Conservation (phyloP, 2,888 invertebrate species). For the Drosophila meridionalis region DNA sequence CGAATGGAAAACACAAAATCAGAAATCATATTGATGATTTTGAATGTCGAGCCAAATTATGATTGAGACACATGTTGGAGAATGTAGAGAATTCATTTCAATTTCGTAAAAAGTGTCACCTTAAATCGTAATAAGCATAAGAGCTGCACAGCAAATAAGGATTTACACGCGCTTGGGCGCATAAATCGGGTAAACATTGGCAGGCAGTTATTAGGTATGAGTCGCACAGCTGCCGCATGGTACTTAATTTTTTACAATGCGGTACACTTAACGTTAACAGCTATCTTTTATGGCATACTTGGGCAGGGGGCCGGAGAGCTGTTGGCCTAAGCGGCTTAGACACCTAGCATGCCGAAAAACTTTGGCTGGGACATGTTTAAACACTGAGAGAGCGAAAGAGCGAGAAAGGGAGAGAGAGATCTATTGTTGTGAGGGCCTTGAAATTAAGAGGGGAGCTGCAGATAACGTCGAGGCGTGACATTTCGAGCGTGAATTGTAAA, state of each 20-base stretch:
- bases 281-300: constrained; percentile 62
- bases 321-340: constrained; percentile 69
- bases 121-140: constrained; percentile 65
- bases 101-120: constrained; percentile 20
- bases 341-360: constrained; percentile 26
- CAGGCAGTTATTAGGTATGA: constrained; percentile 34
- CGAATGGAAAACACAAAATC: background rate
- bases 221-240: constrained; percentile 44
- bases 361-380: constrained; percentile 31
- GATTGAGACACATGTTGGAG: constrained; percentile 9
- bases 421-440: constrained; percentile 17
- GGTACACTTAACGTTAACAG: constrained; percentile 46
- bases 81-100: background rate
- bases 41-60: constrained; percentile 7
- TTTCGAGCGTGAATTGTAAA: constrained; percentile 78
- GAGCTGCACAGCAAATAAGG: constrained; percentile 33
- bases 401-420: constrained; percentile 10
- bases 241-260: constrained; percentile 65
- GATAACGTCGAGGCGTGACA: constrained; percentile 56
- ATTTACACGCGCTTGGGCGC: constrained; percentile 43
- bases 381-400: background rate
- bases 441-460: constrained; percentile 4
- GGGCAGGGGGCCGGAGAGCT: constrained; percentile 16
- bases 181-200: constrained; percentile 51
- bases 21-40: background rate